Conservation (phyloP, 2,797 vertebrate genomes). For the Tolypeutes matacus region DNA sequence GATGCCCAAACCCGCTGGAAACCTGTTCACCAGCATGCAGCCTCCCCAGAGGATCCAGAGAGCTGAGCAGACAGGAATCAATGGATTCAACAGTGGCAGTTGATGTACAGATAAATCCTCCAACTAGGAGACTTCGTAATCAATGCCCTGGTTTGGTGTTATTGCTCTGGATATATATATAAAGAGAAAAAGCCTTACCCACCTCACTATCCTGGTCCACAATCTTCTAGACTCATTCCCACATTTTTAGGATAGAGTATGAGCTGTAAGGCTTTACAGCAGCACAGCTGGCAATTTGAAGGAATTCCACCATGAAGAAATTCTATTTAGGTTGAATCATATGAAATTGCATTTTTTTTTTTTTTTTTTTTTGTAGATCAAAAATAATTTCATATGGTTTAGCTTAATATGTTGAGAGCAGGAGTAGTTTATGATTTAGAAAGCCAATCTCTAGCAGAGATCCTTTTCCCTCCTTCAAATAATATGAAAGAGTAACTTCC, state of each 20-base stretch:
- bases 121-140: neutral
- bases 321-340: neutral
- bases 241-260: neutral
- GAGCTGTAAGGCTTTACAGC: neutral
- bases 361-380: neutral
- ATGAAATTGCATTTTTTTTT: neutral
- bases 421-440: neutral
- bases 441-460: neutral
- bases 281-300: neutral
- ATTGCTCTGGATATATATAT: neutral
- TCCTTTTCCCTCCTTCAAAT: neutral
- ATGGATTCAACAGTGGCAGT: neutral
- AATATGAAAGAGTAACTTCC: neutral
- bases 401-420: neutral
- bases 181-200: neutral
- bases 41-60: neutral
- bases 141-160: neutral
- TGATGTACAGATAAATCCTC: neutral
- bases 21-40: neutral
- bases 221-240: neutral
- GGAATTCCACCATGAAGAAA: neutral
- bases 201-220: neutral
- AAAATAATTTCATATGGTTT: neutral
- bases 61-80: neutral
- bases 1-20: neutral